phyloP scores from a whole-genome alignment of 2,888 invertebrate species.

The Urechis unicinctus region DNA sequence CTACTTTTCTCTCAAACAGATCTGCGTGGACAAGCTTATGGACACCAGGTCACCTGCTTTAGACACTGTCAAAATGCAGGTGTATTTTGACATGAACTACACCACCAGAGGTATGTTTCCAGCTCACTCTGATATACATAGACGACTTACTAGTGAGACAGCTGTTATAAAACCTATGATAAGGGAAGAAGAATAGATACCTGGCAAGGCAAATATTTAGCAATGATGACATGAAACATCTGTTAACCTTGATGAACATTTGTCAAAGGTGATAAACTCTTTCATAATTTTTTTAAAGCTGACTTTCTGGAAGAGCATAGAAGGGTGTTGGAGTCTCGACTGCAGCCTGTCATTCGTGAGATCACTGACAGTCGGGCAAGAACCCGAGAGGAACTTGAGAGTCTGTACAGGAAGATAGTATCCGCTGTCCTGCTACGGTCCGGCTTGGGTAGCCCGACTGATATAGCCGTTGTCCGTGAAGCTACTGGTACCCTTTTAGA shows the following conservation, averaged over 20 bases:
- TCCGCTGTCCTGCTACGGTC: constrained; percentile 50
- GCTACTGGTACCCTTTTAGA: constrained; percentile 39
- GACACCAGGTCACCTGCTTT: constrained; percentile 45
- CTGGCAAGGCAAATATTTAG: no score
- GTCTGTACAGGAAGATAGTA: constrained; percentile 50
- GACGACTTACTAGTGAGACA: background rate
- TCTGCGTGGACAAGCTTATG: constrained; percentile 48
- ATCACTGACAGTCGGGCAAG: constrained; percentile 49
- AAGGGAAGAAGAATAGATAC: no score
- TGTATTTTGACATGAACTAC: constrained; percentile 53
- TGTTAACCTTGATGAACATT: no score
- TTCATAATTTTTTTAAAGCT: constrained; percentile 1
- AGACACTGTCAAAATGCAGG: constrained; percentile 52
- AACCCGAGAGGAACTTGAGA: constrained; percentile 49
- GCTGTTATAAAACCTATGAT: no score
- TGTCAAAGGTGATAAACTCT: no score
- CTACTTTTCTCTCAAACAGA: constrained; percentile 23
- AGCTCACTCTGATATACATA: background rate
- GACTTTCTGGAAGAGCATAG: constrained; percentile 50
- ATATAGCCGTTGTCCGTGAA: constrained; percentile 49
- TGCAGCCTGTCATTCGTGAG: constrained; percentile 49
- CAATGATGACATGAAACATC: no score
- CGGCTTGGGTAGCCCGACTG: constrained; percentile 49
- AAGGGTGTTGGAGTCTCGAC: constrained; percentile 47
- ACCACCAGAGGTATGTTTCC: constrained; percentile 35